A percentile compares a stretch with the other conserved stretches of the same genome.
Conservation (phyloP, 2,888 invertebrate species). For the Magallana nippona region DNA sequence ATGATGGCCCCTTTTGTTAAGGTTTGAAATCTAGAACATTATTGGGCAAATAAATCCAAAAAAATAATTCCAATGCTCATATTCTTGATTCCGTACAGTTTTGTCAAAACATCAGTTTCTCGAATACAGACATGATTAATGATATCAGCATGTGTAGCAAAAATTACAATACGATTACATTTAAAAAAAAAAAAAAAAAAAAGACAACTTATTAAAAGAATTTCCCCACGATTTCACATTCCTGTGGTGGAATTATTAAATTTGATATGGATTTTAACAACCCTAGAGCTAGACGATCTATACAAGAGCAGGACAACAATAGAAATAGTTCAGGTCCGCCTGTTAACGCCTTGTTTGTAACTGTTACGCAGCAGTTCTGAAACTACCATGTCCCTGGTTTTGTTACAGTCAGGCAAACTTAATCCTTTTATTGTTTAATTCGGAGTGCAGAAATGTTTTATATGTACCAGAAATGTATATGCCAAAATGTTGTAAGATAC, state of each 20-base stretch:
- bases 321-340: neutral
- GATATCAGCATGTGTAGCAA: no score
- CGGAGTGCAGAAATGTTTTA: neutral
- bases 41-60: no score
- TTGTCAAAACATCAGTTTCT: no score
- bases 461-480: constrained; percentile 19
- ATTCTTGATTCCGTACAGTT: no score
- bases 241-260: constrained; percentile 10
- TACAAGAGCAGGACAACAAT: neutral
- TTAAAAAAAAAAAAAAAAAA: no score
- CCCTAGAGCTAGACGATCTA: neutral
- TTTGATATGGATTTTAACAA: neutral
- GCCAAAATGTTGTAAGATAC: neutral
- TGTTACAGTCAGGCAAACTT: neutral
- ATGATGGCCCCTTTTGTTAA: no score
- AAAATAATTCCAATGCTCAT: no score
- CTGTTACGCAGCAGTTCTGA: neutral
- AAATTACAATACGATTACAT: no score
- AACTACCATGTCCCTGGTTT: neutral
- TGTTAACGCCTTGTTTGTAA: neutral
- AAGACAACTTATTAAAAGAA: no score
- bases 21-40: no score
- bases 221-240: neutral
- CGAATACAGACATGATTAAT: no score
- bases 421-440: neutral